phyloP scores from a whole-genome alignment of 2,888 invertebrate genomes.

The Antheraea yamamai region DNA sequence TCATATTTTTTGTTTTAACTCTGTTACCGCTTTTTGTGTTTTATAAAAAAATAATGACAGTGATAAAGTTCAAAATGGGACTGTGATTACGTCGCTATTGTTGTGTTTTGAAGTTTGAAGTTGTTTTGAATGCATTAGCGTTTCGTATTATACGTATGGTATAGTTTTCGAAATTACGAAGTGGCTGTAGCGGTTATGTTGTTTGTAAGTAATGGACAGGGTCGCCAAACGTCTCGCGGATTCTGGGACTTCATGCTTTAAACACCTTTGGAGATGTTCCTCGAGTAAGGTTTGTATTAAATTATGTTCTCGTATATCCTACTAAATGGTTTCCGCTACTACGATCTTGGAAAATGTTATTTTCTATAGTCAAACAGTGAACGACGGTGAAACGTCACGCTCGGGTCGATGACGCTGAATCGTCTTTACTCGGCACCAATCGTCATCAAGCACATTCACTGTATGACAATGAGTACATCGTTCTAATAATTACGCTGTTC shows the following conservation, averaged over 20 bases:
- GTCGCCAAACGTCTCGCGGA: background rate
- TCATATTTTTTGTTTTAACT: background rate
- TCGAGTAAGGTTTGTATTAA: no score
- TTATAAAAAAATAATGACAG: conserved; percentile 7
- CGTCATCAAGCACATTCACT: no score
- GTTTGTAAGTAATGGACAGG: background rate
- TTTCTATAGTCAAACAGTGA: no score
- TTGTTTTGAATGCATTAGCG: conserved; percentile 14
- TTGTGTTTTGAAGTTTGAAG: background rate
- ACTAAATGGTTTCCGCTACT: no score
- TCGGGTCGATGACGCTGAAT: no score
- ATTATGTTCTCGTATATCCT: no score
- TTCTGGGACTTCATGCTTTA: background rate
- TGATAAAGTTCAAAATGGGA: background rate
- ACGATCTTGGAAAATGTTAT: no score
- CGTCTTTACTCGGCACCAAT: no score
- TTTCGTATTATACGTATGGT: background rate
- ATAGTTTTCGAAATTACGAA: conserved; percentile 4
- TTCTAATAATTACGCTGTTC: no score
- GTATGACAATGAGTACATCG: no score
- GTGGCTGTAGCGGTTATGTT: background rate
- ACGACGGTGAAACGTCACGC: no score
- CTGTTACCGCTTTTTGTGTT: background rate
- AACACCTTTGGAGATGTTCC: background rate
- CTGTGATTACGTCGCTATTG: conserved; percentile 10